Evolutionary conservation across 2,797 vertebrate species (phyloP).

Genomic region (Cryptoblepharus egeriae): DNA sequence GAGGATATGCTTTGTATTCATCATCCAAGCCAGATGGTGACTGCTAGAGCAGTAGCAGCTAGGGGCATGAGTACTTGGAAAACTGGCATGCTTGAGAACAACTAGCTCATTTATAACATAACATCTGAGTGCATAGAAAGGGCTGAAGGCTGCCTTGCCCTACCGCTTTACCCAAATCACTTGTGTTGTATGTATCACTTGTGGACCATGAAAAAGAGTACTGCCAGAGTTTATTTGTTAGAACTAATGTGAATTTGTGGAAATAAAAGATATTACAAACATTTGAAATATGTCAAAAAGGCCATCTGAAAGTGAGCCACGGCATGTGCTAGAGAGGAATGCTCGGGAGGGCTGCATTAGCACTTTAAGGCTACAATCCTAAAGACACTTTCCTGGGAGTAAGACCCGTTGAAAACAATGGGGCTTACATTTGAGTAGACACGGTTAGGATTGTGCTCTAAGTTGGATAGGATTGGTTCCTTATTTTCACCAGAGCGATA

Average conservation of each 20-base stretch:
- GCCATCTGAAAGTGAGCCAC: background rate
- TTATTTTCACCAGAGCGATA: too few species aligned
- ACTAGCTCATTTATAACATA: background rate
- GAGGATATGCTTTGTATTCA: slow-evolving; percentile 17
- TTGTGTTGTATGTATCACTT: too few species aligned
- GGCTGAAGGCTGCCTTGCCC: background rate
- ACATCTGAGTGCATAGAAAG: background rate
- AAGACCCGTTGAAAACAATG: too few species aligned
- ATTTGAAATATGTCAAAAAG: background rate
- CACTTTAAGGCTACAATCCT: too few species aligned
- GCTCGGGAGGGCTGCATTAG: too few species aligned
- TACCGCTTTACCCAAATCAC: background rate
- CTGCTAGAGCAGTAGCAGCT: background rate
- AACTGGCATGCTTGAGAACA: background rate
- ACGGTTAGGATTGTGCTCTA: too few species aligned
- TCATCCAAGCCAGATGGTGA: slow-evolving; percentile 24
- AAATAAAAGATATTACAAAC: background rate
- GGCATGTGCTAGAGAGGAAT: too few species aligned
- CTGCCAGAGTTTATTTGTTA: background rate
- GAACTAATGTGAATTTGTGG: background rate
- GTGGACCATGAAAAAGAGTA: background rate
- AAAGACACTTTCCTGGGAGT: too few species aligned
- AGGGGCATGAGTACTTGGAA: slow-evolving; percentile 9
- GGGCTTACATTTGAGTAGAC: too few species aligned
- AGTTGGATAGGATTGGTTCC: too few species aligned